These are phyloP conservation scores for Bathybates hornii DNA, from an alignment of 2,113 vertebrate species.

Conservation along the genomic window DNA sequence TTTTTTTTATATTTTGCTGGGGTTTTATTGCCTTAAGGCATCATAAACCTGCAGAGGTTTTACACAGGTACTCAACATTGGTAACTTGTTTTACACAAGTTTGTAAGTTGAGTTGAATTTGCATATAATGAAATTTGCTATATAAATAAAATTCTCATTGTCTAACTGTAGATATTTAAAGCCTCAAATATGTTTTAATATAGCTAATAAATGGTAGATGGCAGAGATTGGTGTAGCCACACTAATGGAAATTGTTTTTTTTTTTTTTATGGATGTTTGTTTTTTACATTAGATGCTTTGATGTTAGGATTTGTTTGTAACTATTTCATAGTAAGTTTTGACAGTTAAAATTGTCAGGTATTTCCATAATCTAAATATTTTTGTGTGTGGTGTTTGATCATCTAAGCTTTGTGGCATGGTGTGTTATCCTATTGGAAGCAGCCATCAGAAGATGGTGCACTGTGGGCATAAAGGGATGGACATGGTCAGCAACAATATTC, in stretches of 20 bases:
- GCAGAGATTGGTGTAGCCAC: not conserved
- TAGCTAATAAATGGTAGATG: not conserved
- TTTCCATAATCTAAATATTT: not conserved
- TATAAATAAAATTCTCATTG: not conserved
- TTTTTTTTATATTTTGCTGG: not conserved
- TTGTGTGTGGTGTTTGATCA: not conserved
- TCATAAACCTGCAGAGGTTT: not conserved
- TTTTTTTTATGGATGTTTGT: not conserved
- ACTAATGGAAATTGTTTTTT: not conserved
- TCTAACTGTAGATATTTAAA: not conserved
- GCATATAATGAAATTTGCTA: accelerated
- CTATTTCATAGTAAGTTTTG: not conserved
- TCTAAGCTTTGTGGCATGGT: not conserved
- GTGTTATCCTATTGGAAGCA: not conserved
- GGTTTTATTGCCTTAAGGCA: not conserved
- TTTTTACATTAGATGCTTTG: not conserved
- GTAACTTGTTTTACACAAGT: not conserved
- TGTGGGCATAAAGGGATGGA: not conserved
- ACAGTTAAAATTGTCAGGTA: not conserved
- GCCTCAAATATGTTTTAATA: not conserved
- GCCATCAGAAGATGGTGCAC: not conserved
- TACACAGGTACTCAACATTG: not conserved
- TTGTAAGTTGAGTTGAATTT: not conserved
- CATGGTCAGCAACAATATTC: not conserved
- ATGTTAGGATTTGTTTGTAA: not conserved